phyloP scores from a whole-genome alignment of 64 coral and sea anemone species.

The Anthopleura sola region DNA sequence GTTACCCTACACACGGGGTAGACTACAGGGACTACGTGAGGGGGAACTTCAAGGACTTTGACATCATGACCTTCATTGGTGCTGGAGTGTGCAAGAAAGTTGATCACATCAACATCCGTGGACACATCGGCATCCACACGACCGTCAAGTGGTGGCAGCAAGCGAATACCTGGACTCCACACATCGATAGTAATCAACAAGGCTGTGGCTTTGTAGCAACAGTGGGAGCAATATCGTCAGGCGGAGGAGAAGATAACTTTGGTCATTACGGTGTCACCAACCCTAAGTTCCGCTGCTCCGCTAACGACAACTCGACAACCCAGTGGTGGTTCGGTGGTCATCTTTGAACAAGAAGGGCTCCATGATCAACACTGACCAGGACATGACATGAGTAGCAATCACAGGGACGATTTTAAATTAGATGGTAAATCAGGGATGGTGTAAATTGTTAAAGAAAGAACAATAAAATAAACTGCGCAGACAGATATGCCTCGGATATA shows the following conservation, averaged over 20 bases:
- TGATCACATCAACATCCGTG: constrained; percentile 43
- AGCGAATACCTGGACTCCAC: not conserved
- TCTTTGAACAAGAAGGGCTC: not conserved
- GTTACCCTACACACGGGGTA: too few relatives aligned
- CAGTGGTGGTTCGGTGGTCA: not conserved
- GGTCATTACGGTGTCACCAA: not conserved
- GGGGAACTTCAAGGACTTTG: too few relatives aligned
- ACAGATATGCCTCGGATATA: too few relatives aligned
- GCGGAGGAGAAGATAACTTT: constrained; percentile 55
- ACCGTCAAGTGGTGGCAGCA: not conserved
- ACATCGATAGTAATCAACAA: constrained; percentile 20
- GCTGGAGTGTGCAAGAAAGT: not conserved
- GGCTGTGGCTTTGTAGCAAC: constrained; percentile 24
- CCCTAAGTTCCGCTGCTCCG: constrained; percentile 29
- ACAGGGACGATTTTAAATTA: too few relatives aligned
- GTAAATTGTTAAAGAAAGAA: too few relatives aligned
- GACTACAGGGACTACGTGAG: too few relatives aligned
- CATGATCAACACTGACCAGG: too few relatives aligned
- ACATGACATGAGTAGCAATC: too few relatives aligned
- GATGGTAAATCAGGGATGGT: too few relatives aligned
- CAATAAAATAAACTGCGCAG: too few relatives aligned
- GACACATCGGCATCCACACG: not conserved
- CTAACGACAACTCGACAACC: not conserved
- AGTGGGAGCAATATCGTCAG: not conserved
- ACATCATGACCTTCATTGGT: too few relatives aligned